Base-by-base conservation (phyloP, 2,797 vertebrate genomes). In the Tachyglossus aculeatus region DNA sequence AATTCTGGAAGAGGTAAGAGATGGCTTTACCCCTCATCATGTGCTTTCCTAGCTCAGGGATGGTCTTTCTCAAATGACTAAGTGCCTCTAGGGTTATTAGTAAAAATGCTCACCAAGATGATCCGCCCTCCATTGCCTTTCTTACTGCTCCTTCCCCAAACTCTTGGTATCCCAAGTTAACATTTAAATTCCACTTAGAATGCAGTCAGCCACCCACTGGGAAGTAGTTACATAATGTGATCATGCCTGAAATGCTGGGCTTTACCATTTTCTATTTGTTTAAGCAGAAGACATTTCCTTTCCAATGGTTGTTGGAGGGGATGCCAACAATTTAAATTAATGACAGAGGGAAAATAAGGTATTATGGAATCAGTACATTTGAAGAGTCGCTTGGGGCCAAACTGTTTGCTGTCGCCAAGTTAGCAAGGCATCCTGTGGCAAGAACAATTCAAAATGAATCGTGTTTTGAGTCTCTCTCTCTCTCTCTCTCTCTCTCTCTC, bases 231-330 rank as follows among this genome's bases (percentile, higher is more conserved):
- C n/a, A n/a, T n/a, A n/a, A n/a, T n/a, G n/a, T n/a, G n/a, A n/a
- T n/a, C n/a, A 53, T 38, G 14, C 51, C 40, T 61, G 27, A 31
- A 66, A 61, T 29, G 38, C 31, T 5, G 31, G 12, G 60, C 2
- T 34, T 29, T 37, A n/a, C 38, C 16, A 39, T 60, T 66, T 69
- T 69, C 38, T 55, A 15, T 56, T 15, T 57, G 32, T 31, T 47
- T 44, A 27, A 19, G 31, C 19, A 71, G 27, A 69, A 69, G 55
- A 39, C 34, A 58, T 21, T 67, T 74, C 50, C 47, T 38, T 63
- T 39, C 12, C 47, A 41, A 74, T n/a, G 56, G 41, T 43, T 44
- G 21, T 16, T 37, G 27, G 41, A 21, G 33, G 64, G n/a, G 18
- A 25, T 52, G 31, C 34, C 22, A 5, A 51, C 41, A 45, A 5